Base-by-base conservation (phyloP, 2,113 vertebrate species). In the Triplophysa rosa region DNA sequence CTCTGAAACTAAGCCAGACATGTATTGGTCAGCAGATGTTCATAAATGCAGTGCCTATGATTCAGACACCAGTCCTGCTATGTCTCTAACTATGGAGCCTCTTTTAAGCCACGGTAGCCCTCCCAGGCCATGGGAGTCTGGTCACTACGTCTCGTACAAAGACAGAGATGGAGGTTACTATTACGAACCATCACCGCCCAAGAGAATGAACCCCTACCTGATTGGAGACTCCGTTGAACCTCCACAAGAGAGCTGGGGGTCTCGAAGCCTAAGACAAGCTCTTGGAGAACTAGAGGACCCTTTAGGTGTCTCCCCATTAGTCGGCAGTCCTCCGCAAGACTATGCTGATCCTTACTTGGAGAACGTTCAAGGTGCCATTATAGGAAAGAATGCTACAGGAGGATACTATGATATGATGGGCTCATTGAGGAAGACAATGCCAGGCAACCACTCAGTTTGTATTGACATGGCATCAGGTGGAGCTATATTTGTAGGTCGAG, bases 21-120 rank as follows among this genome's bases (percentile, higher is more conserved):
- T 90, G 13, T 94, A 91, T 21, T 94, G 93, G 92, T 86, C 92
- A 4, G 89, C 89, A 6, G 90, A 94, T 17, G 64, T 92, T 70
- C 90, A 87, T 58, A 93, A 93, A 81, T 73, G 86, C 6, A 78
- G 89, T 0, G 6, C 87, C 3, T 92, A 93, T 0, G 93, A 95
- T 81, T 95, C 94, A 0, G 94, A 93, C 2, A 90, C 89, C 47
- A 96, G 95, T 84, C 91, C 93, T 0, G 83, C 92, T 0, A 87
- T 93, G 40, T 96, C 95, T 0, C 88, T 95, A 72, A 95, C 93
- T 26, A 94, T 94, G 94, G 97, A 98, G 82, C 95, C 96, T 0
- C 92, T 96, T 58, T 84, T 96, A 82, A 95, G 94, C n/a, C 95
- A 91, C 0, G 67, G 70, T 0, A 93, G 92, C 71, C 90, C 92